Evolutionary conservation across 2,888 invertebrate species (phyloP).

Genomic region (Pharmacophagus antenor): DNA sequence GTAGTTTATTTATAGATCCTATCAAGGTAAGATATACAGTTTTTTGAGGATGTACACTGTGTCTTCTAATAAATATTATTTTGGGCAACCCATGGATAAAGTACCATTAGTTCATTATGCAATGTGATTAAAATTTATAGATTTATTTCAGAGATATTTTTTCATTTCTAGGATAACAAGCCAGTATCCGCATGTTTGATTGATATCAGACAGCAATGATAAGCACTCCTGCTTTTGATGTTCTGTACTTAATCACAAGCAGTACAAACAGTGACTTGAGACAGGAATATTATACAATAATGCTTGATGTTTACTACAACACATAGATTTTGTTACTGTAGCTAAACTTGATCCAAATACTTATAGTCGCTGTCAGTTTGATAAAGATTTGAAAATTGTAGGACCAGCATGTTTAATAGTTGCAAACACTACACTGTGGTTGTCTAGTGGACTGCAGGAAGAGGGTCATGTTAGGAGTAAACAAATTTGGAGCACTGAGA

Average conservation of each 20-base stretch:
- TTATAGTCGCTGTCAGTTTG: slow-evolving; percentile 53
- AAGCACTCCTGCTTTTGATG: slow-evolving; percentile 63
- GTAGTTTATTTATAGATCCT: no score
- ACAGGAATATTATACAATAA: slow-evolving; percentile 41
- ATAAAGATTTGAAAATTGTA: slow-evolving; percentile 56
- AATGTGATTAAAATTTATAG: background rate
- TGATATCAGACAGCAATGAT: slow-evolving; percentile 64
- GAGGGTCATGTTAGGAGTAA: slow-evolving; percentile 71
- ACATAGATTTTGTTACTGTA: slow-evolving; percentile 41
- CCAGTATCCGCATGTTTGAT: slow-evolving; percentile 62
- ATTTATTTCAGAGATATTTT: background rate
- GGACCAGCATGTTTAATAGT: slow-evolving; percentile 62
- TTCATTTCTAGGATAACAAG: slow-evolving; percentile 49
- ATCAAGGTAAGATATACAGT: no score
- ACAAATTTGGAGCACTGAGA: slow-evolving; percentile 43
- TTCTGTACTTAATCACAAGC: slow-evolving; percentile 59
- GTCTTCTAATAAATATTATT: no score
- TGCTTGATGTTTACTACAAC: slow-evolving; percentile 56
- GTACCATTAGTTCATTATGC: no score
- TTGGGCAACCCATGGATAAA: no score
- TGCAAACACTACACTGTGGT: slow-evolving; percentile 68
- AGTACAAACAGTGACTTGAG: slow-evolving; percentile 55
- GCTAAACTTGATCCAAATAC: slow-evolving; percentile 43
- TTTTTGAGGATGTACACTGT: no score
- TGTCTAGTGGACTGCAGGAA: slow-evolving; percentile 62